A percentile compares a stretch with the other conserved stretches of the same genome.
These are phyloP conservation scores for Protomyctophum bolini DNA, from an alignment of 2,113 vertebrate species.

Conservation along the genomic window DNA sequence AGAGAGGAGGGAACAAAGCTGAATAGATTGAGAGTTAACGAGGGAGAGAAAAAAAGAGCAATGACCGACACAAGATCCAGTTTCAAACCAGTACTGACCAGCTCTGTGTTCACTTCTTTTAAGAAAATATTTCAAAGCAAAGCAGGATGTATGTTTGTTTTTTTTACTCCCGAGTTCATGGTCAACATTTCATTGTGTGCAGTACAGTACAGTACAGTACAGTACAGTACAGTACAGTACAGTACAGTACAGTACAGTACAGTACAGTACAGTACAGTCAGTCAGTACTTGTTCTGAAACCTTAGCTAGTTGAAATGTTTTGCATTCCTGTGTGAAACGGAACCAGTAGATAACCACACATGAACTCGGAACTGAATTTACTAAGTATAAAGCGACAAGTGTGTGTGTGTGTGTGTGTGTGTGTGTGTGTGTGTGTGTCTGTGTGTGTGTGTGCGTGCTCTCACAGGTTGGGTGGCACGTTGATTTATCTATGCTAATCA, in stretches of 20 bases:
- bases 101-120: too few species aligned
- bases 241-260: too few species aligned
- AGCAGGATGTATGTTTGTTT: too few species aligned
- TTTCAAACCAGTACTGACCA: too few species aligned
- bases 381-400: background rate
- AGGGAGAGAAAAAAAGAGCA: background rate
- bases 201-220: too few species aligned
- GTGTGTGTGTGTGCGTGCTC: slow-evolving; percentile 11
- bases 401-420: background rate
- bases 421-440: background rate
- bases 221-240: too few species aligned
- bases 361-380: background rate
- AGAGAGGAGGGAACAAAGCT: too few species aligned
- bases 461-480: slow-evolving; percentile 45
- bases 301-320: background rate
- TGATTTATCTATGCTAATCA: slow-evolving; percentile 6
- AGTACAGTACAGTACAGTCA: too few species aligned
- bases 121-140: too few species aligned
- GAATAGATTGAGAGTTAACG: background rate
- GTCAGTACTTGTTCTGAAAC: too few species aligned
- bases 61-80: background rate
- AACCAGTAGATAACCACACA: background rate
- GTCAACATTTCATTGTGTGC: too few species aligned
- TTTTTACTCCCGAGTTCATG: too few species aligned
- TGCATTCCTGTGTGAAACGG: background rate